Conservation (phyloP, 1,140 invertebrate species). For the Ips nitidus region DNA sequence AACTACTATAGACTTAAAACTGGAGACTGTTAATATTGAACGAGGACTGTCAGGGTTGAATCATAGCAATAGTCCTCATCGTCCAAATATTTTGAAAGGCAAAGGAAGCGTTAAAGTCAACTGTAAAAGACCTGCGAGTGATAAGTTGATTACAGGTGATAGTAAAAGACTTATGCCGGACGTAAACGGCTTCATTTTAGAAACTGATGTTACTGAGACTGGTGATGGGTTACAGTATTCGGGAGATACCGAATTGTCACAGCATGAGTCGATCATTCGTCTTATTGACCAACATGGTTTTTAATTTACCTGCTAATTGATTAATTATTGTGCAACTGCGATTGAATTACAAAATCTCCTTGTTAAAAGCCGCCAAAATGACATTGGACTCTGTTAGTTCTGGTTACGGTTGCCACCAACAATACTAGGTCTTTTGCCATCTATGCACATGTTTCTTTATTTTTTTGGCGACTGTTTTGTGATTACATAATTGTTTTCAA, state of each 20-base stretch:
- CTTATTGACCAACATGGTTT: slow-evolving; percentile 22
- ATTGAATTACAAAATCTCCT: slow-evolving; percentile 2
- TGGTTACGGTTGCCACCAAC: slow-evolving; percentile 20
- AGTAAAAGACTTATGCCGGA: slow-evolving; percentile 40
- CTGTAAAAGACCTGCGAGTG: slow-evolving; percentile 40
- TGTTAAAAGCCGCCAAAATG: slow-evolving; percentile 25
- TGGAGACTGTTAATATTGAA: slow-evolving; percentile 35
- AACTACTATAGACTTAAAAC: slow-evolving; percentile 37
- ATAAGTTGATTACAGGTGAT: slow-evolving; percentile 39
- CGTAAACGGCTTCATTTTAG: slow-evolving; percentile 43
- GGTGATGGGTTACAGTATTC: slow-evolving; percentile 42
- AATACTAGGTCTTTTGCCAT: slow-evolving; percentile 18
- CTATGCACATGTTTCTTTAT: too few species aligned
- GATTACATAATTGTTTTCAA: too few species aligned
- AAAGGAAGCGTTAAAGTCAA: slow-evolving; percentile 38
- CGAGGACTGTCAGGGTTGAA: slow-evolving; percentile 31
- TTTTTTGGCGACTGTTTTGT: not conserved
- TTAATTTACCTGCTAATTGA: not conserved
- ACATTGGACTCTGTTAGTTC: slow-evolving; percentile 15
- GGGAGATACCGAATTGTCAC: slow-evolving; percentile 37
- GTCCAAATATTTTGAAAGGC: slow-evolving; percentile 41
- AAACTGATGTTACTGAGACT: slow-evolving; percentile 41
- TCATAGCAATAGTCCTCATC: slow-evolving; percentile 35
- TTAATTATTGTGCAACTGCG: slow-evolving; percentile 17
- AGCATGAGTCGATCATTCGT: slow-evolving; percentile 40